These are phyloP conservation scores for Beris morrisii DNA, from an alignment of 2,888 invertebrate species.

Conservation along the genomic window DNA sequence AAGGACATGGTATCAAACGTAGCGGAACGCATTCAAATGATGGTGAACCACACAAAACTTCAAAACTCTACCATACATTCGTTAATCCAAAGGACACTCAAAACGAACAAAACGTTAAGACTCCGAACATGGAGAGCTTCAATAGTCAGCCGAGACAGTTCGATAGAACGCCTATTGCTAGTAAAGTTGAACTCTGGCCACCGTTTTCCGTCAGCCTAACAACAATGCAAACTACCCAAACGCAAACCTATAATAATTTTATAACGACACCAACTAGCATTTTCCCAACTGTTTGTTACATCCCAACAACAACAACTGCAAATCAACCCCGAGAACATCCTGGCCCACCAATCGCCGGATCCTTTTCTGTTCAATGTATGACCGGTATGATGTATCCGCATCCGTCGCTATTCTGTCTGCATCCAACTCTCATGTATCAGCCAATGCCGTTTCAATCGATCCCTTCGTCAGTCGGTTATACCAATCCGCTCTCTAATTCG, in stretches of 20 bases:
- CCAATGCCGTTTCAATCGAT: slow-evolving; percentile 58
- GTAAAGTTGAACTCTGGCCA: slow-evolving; percentile 61
- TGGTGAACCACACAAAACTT: slow-evolving; percentile 61
- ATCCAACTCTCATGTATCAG: slow-evolving; percentile 65
- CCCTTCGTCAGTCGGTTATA: slow-evolving; percentile 36
- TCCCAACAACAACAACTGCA: slow-evolving; percentile 56
- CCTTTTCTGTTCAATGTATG: slow-evolving; percentile 65
- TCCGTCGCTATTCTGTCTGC: slow-evolving; percentile 60
- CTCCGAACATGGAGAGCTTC: slow-evolving; percentile 36
- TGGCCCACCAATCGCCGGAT: slow-evolving; percentile 41
- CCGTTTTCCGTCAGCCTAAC: slow-evolving; percentile 61
- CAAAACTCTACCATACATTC: slow-evolving; percentile 59
- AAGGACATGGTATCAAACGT: slow-evolving; percentile 64
- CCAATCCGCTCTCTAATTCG: slow-evolving; percentile 5
- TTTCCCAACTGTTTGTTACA: slow-evolving; percentile 62
- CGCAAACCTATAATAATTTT: slow-evolving; percentile 49
- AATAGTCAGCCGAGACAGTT: slow-evolving; percentile 22
- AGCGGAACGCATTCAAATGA: slow-evolving; percentile 65
- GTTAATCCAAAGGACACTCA: slow-evolving; percentile 40
- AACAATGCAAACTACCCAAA: slow-evolving; percentile 47
- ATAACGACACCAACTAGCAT: slow-evolving; percentile 51
- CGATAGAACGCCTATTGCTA: slow-evolving; percentile 5
- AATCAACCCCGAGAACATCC: slow-evolving; percentile 46
- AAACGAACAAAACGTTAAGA: slow-evolving; percentile 39
- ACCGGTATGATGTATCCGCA: slow-evolving; percentile 64